Conservation (phyloP, 2,113 vertebrate species). For the Corapipo altera region DNA sequence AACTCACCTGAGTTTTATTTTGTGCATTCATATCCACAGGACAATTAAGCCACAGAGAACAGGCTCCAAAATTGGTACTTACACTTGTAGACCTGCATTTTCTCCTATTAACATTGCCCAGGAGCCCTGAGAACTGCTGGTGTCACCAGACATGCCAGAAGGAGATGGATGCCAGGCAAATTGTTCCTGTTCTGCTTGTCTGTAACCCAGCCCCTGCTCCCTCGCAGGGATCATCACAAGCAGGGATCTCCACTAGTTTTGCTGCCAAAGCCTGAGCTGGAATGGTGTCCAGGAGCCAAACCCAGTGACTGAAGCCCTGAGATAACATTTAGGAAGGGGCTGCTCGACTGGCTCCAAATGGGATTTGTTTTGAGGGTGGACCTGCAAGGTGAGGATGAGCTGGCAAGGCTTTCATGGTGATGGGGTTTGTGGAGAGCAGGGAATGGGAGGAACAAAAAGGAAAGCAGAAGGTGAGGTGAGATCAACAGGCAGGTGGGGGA, state of each 20-base stretch:
- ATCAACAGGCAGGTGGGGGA: neutral
- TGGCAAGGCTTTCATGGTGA: neutral
- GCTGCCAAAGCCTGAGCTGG: conserved; percentile 24
- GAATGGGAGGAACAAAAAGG: neutral
- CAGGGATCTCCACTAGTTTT: neutral
- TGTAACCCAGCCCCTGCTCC: neutral
- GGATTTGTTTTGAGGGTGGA: neutral
- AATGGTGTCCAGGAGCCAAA: neutral
- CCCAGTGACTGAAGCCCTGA: conserved; percentile 5
- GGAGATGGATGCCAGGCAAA: neutral
- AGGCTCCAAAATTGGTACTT: neutral
- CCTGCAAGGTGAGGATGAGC: neutral
- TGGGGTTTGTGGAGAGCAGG: neutral
- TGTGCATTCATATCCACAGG: neutral
- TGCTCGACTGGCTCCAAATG: neutral
- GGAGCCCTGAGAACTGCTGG: neutral
- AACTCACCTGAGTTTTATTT: neutral
- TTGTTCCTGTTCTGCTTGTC: neutral
- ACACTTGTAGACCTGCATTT: neutral
- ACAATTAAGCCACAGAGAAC: neutral
- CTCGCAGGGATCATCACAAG: neutral
- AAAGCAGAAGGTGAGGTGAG: neutral
- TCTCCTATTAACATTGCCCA: neutral
- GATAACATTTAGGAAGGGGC: conserved; percentile 30
- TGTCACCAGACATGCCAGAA: neutral